These are phyloP conservation scores for Actinia equina DNA, from an alignment of 64 coral and sea anemone species.

Conservation along the genomic window DNA sequence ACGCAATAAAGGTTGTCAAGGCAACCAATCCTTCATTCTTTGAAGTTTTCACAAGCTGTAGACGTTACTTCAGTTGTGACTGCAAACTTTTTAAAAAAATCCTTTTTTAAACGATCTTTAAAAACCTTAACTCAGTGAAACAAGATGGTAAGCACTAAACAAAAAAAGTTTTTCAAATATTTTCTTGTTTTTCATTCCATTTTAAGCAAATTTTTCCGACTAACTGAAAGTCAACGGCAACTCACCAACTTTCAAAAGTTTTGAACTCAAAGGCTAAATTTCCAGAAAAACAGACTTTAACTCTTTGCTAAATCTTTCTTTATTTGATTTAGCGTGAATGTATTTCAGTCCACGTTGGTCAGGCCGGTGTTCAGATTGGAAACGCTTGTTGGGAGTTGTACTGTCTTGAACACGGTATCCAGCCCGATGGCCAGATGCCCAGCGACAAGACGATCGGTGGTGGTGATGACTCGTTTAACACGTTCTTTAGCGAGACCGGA, in stretches of 20 bases:
- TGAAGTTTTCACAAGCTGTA: slow-evolving; percentile 6
- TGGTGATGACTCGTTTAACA: slow-evolving; percentile 24
- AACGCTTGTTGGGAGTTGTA: slow-evolving; percentile 86
- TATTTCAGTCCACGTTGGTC: slow-evolving; percentile 73
- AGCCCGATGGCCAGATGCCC: slow-evolving; percentile 61
- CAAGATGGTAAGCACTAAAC: neutral
- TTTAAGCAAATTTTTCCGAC: neutral
- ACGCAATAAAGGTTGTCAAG: slow-evolving; percentile 14
- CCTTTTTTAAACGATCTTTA: neutral
- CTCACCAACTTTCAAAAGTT: neutral
- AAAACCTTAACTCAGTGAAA: neutral
- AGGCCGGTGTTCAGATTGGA: slow-evolving; percentile 75
- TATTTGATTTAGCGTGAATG: slow-evolving; percentile 56
- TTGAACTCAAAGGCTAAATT: neutral
- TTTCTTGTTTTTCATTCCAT: neutral
- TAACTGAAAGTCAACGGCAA: neutral
- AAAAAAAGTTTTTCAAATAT: neutral
- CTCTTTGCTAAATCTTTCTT: neutral
- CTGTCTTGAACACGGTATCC: slow-evolving; percentile 71
- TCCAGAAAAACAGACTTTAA: neutral
- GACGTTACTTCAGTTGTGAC: slow-evolving; percentile 23
- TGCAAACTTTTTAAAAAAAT: neutral
- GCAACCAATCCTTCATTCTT: neutral
- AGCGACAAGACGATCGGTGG: slow-evolving; percentile 28
- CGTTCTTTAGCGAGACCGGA: slow-evolving; percentile 9